phyloP scores from a whole-genome alignment of 1,140 invertebrate species.

The Phocides pigmalion region DNA sequence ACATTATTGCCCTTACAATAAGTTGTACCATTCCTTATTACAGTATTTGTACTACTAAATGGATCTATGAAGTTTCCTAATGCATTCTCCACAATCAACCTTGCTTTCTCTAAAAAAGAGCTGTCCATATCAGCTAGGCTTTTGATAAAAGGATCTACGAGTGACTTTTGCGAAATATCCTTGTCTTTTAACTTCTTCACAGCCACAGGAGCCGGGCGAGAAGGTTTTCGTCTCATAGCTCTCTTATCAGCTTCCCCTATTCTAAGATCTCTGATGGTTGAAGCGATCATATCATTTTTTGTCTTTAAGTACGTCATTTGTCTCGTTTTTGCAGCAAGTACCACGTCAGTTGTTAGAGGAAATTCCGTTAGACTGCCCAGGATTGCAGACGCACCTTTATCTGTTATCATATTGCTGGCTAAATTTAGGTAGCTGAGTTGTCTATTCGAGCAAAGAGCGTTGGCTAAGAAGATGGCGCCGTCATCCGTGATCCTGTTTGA shows the following conservation, averaged over 20 bases:
- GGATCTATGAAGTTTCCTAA: conserved; percentile 58
- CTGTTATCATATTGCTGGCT: conserved; percentile 57
- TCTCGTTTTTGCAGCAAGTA: conserved; percentile 41
- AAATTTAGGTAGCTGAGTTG: conserved; percentile 59
- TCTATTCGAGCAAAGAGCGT: conserved; percentile 57
- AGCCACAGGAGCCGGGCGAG: conserved; percentile 28
- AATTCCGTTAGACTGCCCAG: conserved; percentile 51
- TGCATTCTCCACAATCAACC: conserved; percentile 43
- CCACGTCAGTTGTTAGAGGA: conserved; percentile 46
- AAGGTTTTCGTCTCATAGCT: conserved; percentile 41
- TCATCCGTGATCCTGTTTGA: conserved; percentile 63
- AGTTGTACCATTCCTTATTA: conserved; percentile 35
- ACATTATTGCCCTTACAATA: conserved; percentile 62
- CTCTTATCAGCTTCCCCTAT: conserved; percentile 43
- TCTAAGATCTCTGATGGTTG: conserved; percentile 47
- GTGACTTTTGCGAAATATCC: conserved; percentile 47
- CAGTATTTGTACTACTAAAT: conserved; percentile 44
- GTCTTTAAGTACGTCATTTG: conserved; percentile 50
- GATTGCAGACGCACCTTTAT: conserved; percentile 52
- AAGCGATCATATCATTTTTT: conserved; percentile 44
- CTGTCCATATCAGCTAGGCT: conserved; percentile 39
- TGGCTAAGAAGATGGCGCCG: conserved; percentile 51
- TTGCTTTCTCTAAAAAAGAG: conserved; percentile 50
- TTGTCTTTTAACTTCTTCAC: conserved; percentile 43
- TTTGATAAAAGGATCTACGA: conserved; percentile 32